Evolutionary conservation across 2,113 vertebrate genomes (phyloP).

Genomic region (Anolis carolinensis): DNA sequence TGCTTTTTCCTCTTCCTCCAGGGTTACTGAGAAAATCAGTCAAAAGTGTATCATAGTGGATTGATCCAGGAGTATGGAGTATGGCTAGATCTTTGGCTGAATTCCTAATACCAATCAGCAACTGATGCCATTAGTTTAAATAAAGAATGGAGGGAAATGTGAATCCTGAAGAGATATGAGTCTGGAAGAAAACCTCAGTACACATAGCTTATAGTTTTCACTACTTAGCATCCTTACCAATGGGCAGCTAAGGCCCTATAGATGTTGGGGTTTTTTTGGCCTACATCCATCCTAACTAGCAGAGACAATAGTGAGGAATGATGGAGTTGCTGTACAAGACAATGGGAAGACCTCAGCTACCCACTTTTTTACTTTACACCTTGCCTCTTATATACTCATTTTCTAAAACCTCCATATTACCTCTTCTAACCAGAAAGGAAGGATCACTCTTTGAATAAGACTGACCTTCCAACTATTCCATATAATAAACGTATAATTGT

Average conservation of each 20-base stretch:
- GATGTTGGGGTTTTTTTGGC: too few relatives aligned
- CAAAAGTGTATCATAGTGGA: neutral
- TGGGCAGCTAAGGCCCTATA: too few relatives aligned
- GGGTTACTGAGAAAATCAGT: constrained; percentile 37
- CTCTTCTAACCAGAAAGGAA: neutral
- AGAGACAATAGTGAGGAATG: too few relatives aligned
- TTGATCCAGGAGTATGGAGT: neutral
- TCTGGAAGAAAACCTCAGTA: neutral
- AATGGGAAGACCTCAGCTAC: neutral
- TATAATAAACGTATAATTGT: neutral
- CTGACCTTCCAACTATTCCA: neutral
- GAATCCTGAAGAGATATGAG: constrained; percentile 13
- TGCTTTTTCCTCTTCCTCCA: constrained; percentile 17
- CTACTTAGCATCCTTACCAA: too few relatives aligned
- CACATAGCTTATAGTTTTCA: fast-evolving
- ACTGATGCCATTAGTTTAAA: constrained; percentile 43
- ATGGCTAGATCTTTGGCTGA: neutral
- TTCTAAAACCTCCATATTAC: neutral
- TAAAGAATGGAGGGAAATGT: constrained; percentile 7
- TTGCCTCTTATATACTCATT: neutral
- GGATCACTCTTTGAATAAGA: neutral
- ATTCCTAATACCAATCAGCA: neutral
- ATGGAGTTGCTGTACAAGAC: too few relatives aligned
- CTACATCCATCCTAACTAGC: too few relatives aligned
- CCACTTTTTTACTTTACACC: neutral